phyloP scores from a whole-genome alignment of 2,797 vertebrate species.

The Etheostoma nigrum region DNA sequence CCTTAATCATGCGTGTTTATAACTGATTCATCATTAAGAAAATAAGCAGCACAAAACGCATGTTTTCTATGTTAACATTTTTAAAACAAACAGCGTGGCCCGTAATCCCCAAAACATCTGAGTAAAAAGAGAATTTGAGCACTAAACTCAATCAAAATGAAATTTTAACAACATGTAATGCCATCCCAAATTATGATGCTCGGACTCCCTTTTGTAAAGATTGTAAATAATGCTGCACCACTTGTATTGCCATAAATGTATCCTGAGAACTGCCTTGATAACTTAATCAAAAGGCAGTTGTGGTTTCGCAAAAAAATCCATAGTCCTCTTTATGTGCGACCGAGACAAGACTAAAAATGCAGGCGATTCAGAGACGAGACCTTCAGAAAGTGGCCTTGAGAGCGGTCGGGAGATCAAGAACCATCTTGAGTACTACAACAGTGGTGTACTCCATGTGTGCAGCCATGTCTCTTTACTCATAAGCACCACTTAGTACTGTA shows the following conservation, averaged over 20 bases:
- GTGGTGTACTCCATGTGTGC: background rate
- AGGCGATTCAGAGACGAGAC: no score
- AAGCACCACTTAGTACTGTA: background rate
- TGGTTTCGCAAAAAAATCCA: no score
- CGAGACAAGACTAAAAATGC: no score
- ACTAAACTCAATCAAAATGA: background rate
- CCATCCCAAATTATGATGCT: background rate
- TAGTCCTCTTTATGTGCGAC: no score
- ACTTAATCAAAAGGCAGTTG: no score
- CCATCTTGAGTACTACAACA: no score
- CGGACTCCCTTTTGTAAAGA: background rate
- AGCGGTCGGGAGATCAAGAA: no score
- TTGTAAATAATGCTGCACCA: background rate
- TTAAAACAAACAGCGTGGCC: background rate
- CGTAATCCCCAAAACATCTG: background rate
- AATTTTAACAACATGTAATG: background rate
- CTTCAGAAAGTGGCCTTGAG: no score
- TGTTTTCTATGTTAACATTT: background rate
- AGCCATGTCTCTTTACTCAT: background rate
- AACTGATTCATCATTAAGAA: background rate
- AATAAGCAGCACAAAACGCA: background rate
- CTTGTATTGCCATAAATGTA: no score
- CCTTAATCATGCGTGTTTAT: background rate
- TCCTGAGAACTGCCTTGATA: no score
- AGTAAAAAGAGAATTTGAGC: conserved; percentile 1